These are phyloP conservation scores for Drosophila mauritiana DNA, from an alignment of 1,140 invertebrate genomes.

Conservation along the genomic window DNA sequence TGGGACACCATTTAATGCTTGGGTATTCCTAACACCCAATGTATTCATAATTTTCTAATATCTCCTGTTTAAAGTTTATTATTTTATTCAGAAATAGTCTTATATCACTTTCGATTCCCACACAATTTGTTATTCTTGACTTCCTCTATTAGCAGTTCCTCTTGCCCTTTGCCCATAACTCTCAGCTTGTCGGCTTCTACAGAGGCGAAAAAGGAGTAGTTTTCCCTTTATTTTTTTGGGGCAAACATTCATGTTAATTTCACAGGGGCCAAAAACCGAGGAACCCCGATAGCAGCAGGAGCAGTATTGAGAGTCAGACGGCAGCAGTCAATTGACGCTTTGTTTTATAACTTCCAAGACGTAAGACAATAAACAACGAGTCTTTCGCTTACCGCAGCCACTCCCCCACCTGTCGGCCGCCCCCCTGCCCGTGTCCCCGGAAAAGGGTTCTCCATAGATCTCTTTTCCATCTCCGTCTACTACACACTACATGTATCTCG, in stretches of 20 bases:
- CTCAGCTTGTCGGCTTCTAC: conserved; percentile 28
- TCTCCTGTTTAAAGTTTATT: too few relatives aligned
- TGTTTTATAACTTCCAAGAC: conserved; percentile 80
- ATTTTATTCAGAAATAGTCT: background rate
- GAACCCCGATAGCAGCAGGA: conserved; percentile 9
- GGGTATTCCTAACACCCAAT: too few relatives aligned
- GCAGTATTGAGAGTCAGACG: conserved; percentile 40
- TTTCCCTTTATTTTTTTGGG: conserved; percentile 35
- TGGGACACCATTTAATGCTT: too few relatives aligned
- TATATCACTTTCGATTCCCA: conserved; percentile 9
- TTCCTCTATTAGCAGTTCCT: conserved; percentile 40
- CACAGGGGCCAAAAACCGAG: conserved; percentile 13
- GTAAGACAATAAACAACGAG: conserved; percentile 76
- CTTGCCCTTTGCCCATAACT: background rate
- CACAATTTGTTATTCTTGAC: conserved; percentile 30
- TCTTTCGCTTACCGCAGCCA: conserved; percentile 36
- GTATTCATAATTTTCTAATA: too few relatives aligned
- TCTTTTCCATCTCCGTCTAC: conserved; percentile 5
- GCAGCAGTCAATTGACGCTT: conserved; percentile 78
- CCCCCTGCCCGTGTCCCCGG: background rate
- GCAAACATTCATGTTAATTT: conserved; percentile 51
- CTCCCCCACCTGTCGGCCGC: conserved; percentile 26
- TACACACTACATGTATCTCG: conserved; percentile 7
- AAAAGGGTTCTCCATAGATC: conserved; percentile 16
- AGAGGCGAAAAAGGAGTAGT: conserved; percentile 31